Percentiles rank a stretch among this genome's conserved stretches.
Conservation (phyloP, 2,797 vertebrate genomes). For the Trachops cirrhosus region DNA sequence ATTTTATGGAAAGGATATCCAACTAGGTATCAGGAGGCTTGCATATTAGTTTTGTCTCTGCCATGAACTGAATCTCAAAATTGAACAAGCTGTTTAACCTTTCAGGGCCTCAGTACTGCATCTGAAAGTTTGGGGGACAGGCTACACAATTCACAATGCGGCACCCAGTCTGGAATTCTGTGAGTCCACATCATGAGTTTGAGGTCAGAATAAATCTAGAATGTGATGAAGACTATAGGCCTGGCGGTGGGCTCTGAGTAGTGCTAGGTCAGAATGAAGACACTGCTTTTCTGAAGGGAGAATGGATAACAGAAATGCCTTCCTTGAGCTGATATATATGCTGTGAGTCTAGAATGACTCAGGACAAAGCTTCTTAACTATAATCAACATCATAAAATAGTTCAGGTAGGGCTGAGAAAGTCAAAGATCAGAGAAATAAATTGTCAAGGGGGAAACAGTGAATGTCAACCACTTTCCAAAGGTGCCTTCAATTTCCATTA, state of each 20-base stretch:
- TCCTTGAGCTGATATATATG: not conserved
- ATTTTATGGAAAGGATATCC: not conserved
- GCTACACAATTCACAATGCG: not conserved
- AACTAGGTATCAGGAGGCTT: not conserved
- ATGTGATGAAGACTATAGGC: rapidly evolving
- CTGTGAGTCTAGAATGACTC: not conserved
- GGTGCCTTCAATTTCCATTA: not conserved
- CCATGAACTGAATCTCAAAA: not conserved
- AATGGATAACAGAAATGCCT: not conserved
- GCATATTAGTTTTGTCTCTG: not conserved
- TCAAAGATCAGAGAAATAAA: not conserved
- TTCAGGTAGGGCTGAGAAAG: not conserved
- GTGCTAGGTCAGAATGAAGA: not conserved
- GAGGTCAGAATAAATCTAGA: not conserved
- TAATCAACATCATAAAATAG: not conserved
- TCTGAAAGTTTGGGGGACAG: not conserved
- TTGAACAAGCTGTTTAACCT: not conserved
- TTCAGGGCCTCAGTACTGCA: not conserved
- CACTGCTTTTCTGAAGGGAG: not conserved
- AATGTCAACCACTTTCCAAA: not conserved
- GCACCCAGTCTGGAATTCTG: not conserved
- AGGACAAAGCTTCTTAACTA: not conserved
- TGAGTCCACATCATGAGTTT: not conserved
- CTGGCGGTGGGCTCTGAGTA: rapidly evolving
- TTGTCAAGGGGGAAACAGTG: not conserved